Conservation (phyloP, 2,888 invertebrate genomes). For the Miltochrista miniata region DNA sequence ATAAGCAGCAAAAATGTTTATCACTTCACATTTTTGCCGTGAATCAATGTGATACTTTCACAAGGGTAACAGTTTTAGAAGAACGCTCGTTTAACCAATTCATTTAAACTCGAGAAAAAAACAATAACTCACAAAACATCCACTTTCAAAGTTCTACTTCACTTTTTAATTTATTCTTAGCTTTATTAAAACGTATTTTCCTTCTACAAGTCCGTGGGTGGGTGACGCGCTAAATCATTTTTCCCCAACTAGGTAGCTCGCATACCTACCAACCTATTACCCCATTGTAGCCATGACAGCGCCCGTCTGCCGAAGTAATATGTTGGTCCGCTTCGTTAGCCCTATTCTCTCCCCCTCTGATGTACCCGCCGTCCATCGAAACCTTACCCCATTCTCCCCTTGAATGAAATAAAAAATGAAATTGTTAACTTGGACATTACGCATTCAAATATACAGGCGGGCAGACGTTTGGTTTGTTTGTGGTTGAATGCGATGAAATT, state of each 20-base stretch:
- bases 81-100: too few relatives aligned
- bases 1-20: too few relatives aligned
- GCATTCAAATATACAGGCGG: conserved; percentile 9
- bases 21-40: too few relatives aligned
- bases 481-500: conserved; percentile 19
- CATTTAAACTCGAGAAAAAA: not conserved
- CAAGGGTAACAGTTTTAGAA: too few relatives aligned
- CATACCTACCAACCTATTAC: conserved; percentile 27
- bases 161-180: conserved; percentile 25
- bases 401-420: conserved; percentile 24
- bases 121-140: too few relatives aligned
- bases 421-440: conserved; percentile 31
- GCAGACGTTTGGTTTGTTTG: conserved; percentile 12
- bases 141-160: conserved; percentile 5
- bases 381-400: conserved; percentile 22
- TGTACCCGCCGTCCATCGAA: conserved; percentile 25
- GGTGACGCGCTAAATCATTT: conserved; percentile 26
- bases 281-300: conserved; percentile 37
- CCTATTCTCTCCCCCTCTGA: conserved; percentile 37
- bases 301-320: conserved; percentile 46
- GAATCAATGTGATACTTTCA: too few relatives aligned
- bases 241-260: conserved; percentile 22
- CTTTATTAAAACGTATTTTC: conserved; percentile 28
- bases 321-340: conserved; percentile 52
- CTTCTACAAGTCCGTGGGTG: conserved; percentile 15